Evolutionary conservation across 2,888 invertebrate species (phyloP).

Genomic region (Helicoverpa assulta): DNA sequence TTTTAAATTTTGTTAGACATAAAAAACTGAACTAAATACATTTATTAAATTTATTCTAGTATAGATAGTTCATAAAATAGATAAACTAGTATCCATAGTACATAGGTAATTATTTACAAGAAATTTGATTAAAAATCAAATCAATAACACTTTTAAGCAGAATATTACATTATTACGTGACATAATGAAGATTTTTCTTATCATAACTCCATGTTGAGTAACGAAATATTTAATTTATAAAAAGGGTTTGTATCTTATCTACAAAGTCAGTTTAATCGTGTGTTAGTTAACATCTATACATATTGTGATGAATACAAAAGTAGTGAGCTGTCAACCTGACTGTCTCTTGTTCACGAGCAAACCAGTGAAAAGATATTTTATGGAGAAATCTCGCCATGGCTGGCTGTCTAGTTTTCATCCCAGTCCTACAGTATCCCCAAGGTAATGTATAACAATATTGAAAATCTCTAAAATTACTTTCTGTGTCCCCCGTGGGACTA

Average conservation of each 20-base stretch:
- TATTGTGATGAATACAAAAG: background rate
- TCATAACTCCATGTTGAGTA: background rate
- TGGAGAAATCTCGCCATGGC: too few relatives aligned
- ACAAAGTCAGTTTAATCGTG: background rate
- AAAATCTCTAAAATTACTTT: too few relatives aligned
- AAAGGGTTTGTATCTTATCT: background rate
- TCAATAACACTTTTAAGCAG: background rate
- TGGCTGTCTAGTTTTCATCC: too few relatives aligned
- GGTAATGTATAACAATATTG: too few relatives aligned
- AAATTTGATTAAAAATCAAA: background rate
- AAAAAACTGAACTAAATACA: too few relatives aligned
- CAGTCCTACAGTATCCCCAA: too few relatives aligned
- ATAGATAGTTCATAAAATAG: background rate
- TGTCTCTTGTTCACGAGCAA: background rate
- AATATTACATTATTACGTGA: background rate
- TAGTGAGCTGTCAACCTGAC: background rate
- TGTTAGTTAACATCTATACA: background rate
- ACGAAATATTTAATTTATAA: background rate
- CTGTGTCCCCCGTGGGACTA: too few relatives aligned
- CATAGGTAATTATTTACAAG: background rate
- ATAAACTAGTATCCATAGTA: background rate
- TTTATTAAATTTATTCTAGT: too few relatives aligned
- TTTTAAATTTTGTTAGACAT: too few relatives aligned
- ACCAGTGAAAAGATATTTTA: background rate
- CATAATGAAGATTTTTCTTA: conserved; percentile 1